Base-by-base conservation (phyloP, 2,113 vertebrate species). In the Boleophthalmus pectinirostris region DNA sequence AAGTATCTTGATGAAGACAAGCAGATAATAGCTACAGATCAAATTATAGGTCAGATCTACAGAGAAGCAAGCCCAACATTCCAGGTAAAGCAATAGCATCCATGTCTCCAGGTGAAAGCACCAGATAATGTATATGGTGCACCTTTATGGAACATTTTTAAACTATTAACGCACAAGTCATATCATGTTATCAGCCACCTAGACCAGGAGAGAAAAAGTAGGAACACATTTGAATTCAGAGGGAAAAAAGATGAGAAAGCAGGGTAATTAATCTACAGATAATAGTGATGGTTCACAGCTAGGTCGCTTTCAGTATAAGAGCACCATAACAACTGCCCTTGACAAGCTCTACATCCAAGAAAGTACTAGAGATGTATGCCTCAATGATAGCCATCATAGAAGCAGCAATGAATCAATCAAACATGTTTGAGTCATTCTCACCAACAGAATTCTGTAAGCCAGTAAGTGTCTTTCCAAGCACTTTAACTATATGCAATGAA, bases 331-430 rank as follows among this genome's bases (percentile, higher is more conserved):
- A 72, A 83, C 68, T 57, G 88, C 72, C 83, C 82, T 80, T 86
- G 85, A 81, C 84, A 82, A 80, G 77, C 46, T 64, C 78, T 71
- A 83, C 65, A 78, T 74, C 78, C 71, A 75, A 25, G 38, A 25
- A 64, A 63, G 68, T 13, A 13, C 76, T 33, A 51, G 29, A 84
- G 73, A 82, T 82, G 71, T 78, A 80, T 64, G 51, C 68, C 51
- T 33, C 70, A 76, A 87, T 79, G 73, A 82, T 70, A 46, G 58
- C 66, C 65, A 80, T 69, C 70, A 81, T 83, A 85, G 80, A 74
- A 80, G 74, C 67, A 66, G 68, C 75, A 82, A 75, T 79, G 76
- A 89, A 86, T 90, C 87, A 85, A 70, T 85, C 72, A 65, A 78
- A 82, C 67, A 71, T 67, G 75, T 53, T 76, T 68, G 81, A 72